Evolutionary conservation across 2,888 invertebrate genomes (phyloP), one percentile per base, ranked within the genome.

Genomic region (Itoplectis maculator): DNA sequence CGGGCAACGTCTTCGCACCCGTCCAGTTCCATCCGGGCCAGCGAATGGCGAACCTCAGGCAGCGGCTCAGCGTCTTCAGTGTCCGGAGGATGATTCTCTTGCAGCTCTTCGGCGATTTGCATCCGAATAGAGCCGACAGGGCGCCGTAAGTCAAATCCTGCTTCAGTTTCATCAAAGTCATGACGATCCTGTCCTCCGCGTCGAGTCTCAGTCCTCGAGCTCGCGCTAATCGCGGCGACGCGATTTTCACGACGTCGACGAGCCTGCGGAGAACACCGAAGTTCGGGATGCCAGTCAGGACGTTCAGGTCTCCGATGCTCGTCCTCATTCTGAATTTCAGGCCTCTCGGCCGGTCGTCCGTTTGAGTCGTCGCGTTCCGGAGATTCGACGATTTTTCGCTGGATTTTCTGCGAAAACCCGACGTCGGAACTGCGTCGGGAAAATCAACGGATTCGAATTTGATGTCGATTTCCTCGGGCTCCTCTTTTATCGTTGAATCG

Each of bases 81-180:
- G 35, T 81, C 23, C 29, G 18, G 0, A 72, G 35, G 6, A 81
- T 47, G 3, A 81, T 70, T 59, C 20, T 70, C 9, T 47, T 70
- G 49, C 80, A 75, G 23, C 23, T 56, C 13, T 5, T 29, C 13
- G 3, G 45, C 13, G 80, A 69, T 5, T 45, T 35, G 23, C 80
- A 75, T 18, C 70, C 49, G 35, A 81, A 81, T 2, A 81, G 56
- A 13, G 70, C 37, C 2, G 80, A 13, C 0, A 81, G 20, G 35
- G 56, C 29, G 0, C 4, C 70, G 70, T 65, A 81, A 40, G 29
- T 49, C 75, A 66, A 15, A 18, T 35, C 56, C 29, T 76, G 70
- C 63, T 81, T 81, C 4, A 81, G 65, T 56, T 70, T 76, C 65
- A 63, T 70, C 4, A 81, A 59, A 18, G 80, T 81, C 75, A 81